Evolutionary conservation across 1,140 invertebrate species (phyloP).

Genomic region (Anadara kagoshimensis): DNA sequence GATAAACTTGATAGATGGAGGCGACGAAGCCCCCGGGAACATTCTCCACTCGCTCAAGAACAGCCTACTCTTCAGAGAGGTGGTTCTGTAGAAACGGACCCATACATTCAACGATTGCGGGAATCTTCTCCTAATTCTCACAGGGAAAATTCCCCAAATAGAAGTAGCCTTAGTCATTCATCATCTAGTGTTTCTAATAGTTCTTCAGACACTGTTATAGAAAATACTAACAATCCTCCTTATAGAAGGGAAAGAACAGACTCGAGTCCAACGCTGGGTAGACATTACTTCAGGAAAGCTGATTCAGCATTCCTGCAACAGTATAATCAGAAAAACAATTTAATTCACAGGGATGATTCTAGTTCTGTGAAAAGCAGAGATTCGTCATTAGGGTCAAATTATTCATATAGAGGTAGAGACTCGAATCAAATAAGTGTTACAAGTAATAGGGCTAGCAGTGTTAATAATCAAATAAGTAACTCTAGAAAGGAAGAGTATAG

Average conservation of each 20-base stretch:
- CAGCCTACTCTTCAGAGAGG: background rate
- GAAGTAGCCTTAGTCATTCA: conserved; percentile 30
- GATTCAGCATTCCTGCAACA: conserved; percentile 19
- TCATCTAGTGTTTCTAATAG: conserved; percentile 42
- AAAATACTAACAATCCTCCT: conserved; percentile 24
- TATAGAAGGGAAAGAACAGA: conserved; percentile 32
- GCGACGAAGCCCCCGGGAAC: conserved; percentile 23
- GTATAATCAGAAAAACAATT: conserved; percentile 6
- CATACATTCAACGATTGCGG: background rate
- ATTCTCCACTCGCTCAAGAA: conserved; percentile 21
- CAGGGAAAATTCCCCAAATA: conserved; percentile 17
- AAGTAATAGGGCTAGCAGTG: too few relatives aligned
- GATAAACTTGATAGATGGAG: conserved; percentile 28
- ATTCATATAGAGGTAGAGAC: conserved; percentile 3
- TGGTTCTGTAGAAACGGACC: background rate
- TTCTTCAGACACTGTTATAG: conserved; percentile 37
- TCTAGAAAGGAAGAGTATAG: background rate
- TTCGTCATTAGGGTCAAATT: conserved; percentile 9
- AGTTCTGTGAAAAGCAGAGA: conserved; percentile 21
- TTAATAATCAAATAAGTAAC: too few relatives aligned
- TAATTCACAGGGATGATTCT: too few relatives aligned
- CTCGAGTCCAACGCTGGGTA: conserved; percentile 31
- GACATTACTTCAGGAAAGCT: conserved; percentile 23
- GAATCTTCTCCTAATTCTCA: conserved; percentile 8
- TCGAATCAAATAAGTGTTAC: too few relatives aligned